Evolutionary conservation across 2,113 vertebrate genomes (phyloP), one percentile per base, ranked within the genome.

Genomic region (Xiphophorus hellerii): DNA sequence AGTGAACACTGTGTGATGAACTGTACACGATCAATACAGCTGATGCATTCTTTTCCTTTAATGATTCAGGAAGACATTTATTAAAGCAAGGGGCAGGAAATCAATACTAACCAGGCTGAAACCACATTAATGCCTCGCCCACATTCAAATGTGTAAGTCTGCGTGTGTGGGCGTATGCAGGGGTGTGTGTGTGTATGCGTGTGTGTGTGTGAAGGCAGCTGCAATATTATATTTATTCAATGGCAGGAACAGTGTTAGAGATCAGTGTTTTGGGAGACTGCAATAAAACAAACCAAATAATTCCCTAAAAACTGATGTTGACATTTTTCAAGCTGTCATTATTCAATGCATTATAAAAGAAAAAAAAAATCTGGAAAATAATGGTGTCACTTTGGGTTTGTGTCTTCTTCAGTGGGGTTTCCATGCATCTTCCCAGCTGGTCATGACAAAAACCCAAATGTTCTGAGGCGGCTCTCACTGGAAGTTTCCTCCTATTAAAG

Each of bases 21-120:
- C 86, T 85, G 89, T 14, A 62, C 51, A 58, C 1, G 76, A 69
- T 89, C 84, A 78, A 88, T 88, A 84, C 48, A 14, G 71, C 74
- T 60, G 79, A 86, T 81, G 75, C 72, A 14, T 85, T 73, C 69
- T 76, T 29, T 70, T 85, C 82, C 82, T 86, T 82, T 87, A 90
- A 87, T 77, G 89, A 86, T 79, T 87, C 68, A 64, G 78, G 71
- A 86, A 91, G 89, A 91, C 86, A 83, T 89, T 91, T 91, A 85
- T 88, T 91, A 88, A 88, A 87, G 89, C 33, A 44, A 85, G 74
- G 76, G 79, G 76, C 87, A 84, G 89, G 82, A 90, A 90, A 88
- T 90, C 89, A 4, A 90, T 89, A 17, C 89, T 90, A 88, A 90
- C 79, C 72, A 61, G 77, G 31, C 84, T 87, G 71, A 76, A 74